Percentiles rank a stretch among this genome's conserved stretches.
Conservation (phyloP, 2,113 vertebrate species). For the Megaptera novaeangliae region DNA sequence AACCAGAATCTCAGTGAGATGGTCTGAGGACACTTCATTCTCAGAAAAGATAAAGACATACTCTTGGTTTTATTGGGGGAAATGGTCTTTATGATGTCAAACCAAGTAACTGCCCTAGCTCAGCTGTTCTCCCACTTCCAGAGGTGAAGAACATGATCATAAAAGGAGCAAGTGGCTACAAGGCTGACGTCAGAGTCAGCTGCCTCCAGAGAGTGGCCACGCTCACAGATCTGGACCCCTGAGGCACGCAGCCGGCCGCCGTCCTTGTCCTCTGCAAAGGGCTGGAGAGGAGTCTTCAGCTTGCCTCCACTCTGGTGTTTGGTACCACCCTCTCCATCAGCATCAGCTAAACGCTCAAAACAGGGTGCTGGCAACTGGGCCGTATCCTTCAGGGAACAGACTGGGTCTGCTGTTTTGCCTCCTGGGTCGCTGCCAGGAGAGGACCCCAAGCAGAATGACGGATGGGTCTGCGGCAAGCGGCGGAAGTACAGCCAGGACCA, state of each 20-base stretch:
- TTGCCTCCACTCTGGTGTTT: fast-evolving
- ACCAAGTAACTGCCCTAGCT: not conserved
- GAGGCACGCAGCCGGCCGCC: fast-evolving
- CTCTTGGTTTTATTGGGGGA: not conserved
- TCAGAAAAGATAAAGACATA: not conserved
- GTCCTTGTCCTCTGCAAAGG: not conserved
- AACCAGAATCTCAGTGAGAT: not conserved
- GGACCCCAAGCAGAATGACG: fast-evolving
- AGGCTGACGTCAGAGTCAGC: slow-evolving; percentile 70
- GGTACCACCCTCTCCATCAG: slow-evolving; percentile 76
- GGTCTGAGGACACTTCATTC: not conserved
- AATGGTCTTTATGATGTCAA: not conserved
- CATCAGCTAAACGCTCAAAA: slow-evolving; percentile 83
- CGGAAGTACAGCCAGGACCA: slow-evolving; percentile 83
- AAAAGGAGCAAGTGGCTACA: slow-evolving; percentile 94
- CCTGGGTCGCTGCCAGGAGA: not conserved
- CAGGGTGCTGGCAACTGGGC: slow-evolving; percentile 85
- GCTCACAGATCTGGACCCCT: not conserved
- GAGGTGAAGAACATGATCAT: slow-evolving; percentile 91
- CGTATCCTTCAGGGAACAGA: slow-evolving; percentile 82
- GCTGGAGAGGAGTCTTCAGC: not conserved
- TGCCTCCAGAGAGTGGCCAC: fast-evolving
- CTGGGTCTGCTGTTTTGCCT: not conserved
- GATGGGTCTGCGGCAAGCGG: slow-evolving; percentile 28
- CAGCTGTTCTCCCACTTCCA: slow-evolving; percentile 91